Evolutionary conservation across 2,797 vertebrate species (phyloP).

Genomic region (Cyprinodon diabolis): DNA sequence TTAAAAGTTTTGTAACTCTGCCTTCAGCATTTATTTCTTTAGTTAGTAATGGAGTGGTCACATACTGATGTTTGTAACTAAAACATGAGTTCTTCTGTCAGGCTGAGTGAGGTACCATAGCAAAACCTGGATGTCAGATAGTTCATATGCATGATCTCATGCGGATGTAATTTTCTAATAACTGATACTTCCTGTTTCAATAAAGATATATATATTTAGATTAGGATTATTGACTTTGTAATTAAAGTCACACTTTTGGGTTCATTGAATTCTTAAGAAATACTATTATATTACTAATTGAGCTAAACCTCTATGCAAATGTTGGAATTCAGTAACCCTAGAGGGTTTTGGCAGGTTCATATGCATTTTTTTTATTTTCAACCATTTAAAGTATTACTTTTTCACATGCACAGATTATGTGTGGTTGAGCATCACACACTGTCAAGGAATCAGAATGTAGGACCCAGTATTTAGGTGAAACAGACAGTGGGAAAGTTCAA

Average conservation of each 20-base stretch:
- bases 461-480: too few relatives aligned
- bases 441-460: too few relatives aligned
- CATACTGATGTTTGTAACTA: slow-evolving; percentile 11
- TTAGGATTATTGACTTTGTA: not conserved
- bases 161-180: slow-evolving; percentile 9
- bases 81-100: slow-evolving; percentile 3
- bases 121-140: slow-evolving; percentile 24
- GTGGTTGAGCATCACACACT: too few relatives aligned
- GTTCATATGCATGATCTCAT: slow-evolving; percentile 11
- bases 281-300: not conserved
- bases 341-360: not conserved
- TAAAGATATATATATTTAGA: not conserved
- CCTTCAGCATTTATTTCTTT: slow-evolving; percentile 38
- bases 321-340: not conserved
- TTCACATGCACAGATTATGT: too few relatives aligned
- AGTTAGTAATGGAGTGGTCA: slow-evolving; percentile 24
- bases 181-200: not conserved
- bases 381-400: too few relatives aligned
- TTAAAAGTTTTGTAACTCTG: slow-evolving; percentile 38
- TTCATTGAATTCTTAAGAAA: not conserved
- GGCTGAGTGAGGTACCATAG: slow-evolving; percentile 22
- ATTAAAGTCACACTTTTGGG: not conserved
- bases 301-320: not conserved
- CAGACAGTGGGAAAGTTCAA: too few relatives aligned
- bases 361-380: too few relatives aligned